These are phyloP conservation scores for Acinonyx jubatus DNA, from an alignment of 2,113 vertebrate species.

Conservation along the genomic window DNA sequence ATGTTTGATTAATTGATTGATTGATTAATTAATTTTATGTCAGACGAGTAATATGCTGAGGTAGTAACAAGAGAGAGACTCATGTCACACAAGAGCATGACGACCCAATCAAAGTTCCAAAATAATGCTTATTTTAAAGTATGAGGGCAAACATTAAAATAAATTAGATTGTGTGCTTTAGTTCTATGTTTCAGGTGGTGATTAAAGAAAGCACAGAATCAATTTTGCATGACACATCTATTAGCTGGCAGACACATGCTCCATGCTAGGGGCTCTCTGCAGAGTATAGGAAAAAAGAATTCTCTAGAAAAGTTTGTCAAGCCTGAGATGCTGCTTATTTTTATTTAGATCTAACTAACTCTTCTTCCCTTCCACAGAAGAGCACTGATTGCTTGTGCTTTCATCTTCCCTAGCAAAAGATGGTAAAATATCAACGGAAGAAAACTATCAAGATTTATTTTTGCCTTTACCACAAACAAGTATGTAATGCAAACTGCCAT, in stretches of 20 bases:
- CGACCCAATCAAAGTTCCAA: background rate
- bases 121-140: conserved; percentile 52
- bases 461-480: background rate
- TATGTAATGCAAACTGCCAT: background rate
- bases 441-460: background rate
- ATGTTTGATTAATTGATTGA: no score
- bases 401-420: conserved; percentile 6
- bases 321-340: background rate
- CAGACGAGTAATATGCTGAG: background rate
- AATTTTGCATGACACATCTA: background rate
- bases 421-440: background rate
- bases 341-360: conserved; percentile 31
- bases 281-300: background rate
- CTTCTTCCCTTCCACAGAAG: background rate
- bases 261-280: background rate
- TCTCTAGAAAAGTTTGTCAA: background rate
- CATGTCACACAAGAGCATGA: background rate
- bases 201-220: conserved; percentile 42
- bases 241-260: background rate
- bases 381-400: background rate
- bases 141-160: conserved; percentile 6
- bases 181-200: conserved; percentile 50
- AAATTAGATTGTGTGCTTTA: conserved; percentile 4
- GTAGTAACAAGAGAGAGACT: background rate
- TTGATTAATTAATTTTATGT: background rate